Conservation (phyloP, 2,797 vertebrate genomes). For the Tamandua tetradactyla region DNA sequence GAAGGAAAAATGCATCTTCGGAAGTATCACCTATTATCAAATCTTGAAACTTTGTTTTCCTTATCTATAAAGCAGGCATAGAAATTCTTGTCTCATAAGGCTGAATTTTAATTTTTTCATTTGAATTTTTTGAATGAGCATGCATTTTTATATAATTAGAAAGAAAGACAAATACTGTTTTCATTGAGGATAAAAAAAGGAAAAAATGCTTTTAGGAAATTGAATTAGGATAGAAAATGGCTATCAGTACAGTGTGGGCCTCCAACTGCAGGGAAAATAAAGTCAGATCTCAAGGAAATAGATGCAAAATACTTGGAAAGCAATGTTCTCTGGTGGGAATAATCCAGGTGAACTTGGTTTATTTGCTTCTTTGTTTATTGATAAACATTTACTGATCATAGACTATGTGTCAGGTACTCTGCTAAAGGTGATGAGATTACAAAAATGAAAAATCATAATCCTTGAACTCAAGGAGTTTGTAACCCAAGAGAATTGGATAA, state of each 20-base stretch:
- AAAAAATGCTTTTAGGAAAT: not conserved
- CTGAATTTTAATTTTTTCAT: too few relatives aligned
- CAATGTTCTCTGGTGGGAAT: not conserved
- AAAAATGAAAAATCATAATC: constrained; percentile 20
- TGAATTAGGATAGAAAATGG: not conserved
- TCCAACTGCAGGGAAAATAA: not conserved
- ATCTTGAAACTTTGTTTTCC: not conserved
- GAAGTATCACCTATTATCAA: not conserved
- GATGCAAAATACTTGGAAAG: not conserved
- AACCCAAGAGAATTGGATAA: not conserved
- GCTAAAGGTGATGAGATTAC: not conserved
- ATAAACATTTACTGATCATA: not conserved
- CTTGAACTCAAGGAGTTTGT: not conserved
- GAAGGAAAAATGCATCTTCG: constrained; percentile 3
- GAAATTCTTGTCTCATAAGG: not conserved
- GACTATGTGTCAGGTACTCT: not conserved
- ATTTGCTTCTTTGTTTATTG: not conserved
- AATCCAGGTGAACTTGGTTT: not conserved
- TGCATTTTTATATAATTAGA: not conserved
- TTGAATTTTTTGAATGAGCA: constrained; percentile 6
- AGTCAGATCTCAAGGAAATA: not conserved
- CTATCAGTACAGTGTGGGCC: not conserved
- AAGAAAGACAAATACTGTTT: not conserved
- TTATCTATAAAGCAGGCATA: not conserved
- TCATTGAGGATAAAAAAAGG: not conserved